Evolutionary conservation across 2,888 invertebrate species (phyloP), one percentile per base, ranked within the genome.

Genomic region (Ecliptopera silaceata): DNA sequence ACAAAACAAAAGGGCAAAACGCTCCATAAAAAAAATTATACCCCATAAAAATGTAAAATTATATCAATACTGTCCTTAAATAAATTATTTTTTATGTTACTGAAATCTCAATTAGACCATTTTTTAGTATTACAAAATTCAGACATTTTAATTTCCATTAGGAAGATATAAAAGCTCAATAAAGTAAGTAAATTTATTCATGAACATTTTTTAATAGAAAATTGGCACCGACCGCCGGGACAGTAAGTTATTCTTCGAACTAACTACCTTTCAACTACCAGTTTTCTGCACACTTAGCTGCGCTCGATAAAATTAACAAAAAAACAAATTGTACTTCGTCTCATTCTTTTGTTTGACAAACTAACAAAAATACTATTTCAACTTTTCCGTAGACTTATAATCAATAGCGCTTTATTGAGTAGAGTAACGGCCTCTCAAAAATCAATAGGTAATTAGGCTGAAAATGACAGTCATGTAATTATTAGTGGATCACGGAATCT

Each of bases 41-140:
- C 29, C 10, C 5, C 44, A 49, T 59, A 63, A 56, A 65, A 22
- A 51, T 32, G 42, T 60, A 57, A 68, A 52, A 56, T 46, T 63
- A 64, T 51, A 62, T 55, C 61, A 55, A 67, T 57, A 50, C 59
- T 66, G 70, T 73, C 71, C 20, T 20, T 68, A 67, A 70, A 68
- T 69, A 68, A 55, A 65, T 64, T 68, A 56, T 63, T 69, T 52
- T 48, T 47, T 36, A 55, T 51, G 65, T 66, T 49, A 47, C 61
- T 53, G 41, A 50, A 56, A 60, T 50, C 59, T 44, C 42, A 36
- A 49, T 41, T 36, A 48, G 4, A 8, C 4, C 45, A 46, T 54
- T 36, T 60, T 45, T 46, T 41, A 34, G 44, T 38, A 55, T 55
- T 49, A 54, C 31, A 45, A 55, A 62, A 60, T 45, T 44, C 53